These are phyloP conservation scores for Myzus persicae DNA, from an alignment of 1,140 invertebrate genomes.

Conservation along the genomic window DNA sequence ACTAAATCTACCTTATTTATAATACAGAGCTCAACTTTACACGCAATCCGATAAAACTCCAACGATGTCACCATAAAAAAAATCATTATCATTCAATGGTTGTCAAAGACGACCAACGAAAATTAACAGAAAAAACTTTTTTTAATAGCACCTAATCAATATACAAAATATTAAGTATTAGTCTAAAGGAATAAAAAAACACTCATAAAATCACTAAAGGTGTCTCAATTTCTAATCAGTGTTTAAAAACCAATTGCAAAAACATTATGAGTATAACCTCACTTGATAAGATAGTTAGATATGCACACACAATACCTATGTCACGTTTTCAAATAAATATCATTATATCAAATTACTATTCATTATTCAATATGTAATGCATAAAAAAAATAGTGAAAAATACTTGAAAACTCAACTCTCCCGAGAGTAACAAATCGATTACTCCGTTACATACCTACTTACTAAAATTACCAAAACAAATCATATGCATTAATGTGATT, in stretches of 20 bases:
- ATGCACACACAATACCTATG: background rate
- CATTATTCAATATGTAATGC: background rate
- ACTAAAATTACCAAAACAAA: background rate
- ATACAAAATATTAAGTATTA: background rate
- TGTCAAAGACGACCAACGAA: background rate
- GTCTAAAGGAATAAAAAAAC: too few species aligned
- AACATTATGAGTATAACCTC: background rate
- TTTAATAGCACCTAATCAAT: background rate
- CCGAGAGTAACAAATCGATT: background rate
- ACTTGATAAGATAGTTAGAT: background rate
- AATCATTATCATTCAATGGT: constrained; percentile 4
- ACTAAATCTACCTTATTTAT: constrained; percentile 7
- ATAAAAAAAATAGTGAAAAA: background rate
- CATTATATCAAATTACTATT: background rate
- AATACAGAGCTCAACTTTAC: constrained; percentile 8
- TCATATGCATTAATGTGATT: background rate
- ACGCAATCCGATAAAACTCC: background rate
- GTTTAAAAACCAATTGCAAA: background rate
- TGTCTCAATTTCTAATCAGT: background rate
- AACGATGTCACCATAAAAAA: constrained; percentile 1
- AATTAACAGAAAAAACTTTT: background rate
- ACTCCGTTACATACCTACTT: background rate
- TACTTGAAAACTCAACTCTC: background rate
- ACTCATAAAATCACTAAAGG: background rate
- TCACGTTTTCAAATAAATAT: background rate